These are phyloP conservation scores for Pararge aegeria DNA, from an alignment of 1,140 invertebrate species.

Conservation along the genomic window DNA sequence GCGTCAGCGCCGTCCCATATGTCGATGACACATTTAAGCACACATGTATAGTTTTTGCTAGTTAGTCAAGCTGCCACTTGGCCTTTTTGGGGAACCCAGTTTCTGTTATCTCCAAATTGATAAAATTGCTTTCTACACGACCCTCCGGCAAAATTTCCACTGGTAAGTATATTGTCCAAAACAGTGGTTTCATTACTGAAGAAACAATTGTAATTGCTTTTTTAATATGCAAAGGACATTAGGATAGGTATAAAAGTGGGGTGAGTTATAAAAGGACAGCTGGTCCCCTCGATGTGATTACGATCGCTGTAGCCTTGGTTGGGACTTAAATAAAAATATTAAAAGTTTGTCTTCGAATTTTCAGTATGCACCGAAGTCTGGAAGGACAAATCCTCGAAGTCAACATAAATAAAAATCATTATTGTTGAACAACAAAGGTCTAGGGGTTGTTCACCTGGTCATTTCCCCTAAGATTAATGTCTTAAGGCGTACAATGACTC, in stretches of 20 bases:
- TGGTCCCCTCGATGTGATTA: constrained; percentile 52
- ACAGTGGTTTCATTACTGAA: constrained; percentile 33
- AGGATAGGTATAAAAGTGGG: constrained; percentile 41
- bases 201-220: constrained; percentile 36
- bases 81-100: constrained; percentile 13
- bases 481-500: constrained; percentile 64
- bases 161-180: constrained; percentile 4
- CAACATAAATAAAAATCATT: constrained; percentile 33
- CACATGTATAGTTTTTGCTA: constrained; percentile 49
- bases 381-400: constrained; percentile 20
- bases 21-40: constrained; percentile 56
- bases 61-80: constrained; percentile 24
- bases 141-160: not conserved
- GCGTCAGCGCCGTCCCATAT: constrained; percentile 45
- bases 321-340: constrained; percentile 16
- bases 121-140: constrained; percentile 9
- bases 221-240: constrained; percentile 47
- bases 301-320: constrained; percentile 32
- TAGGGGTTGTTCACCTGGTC: constrained; percentile 67
- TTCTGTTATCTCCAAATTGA: constrained; percentile 20
- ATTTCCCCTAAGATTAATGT: constrained; percentile 74
- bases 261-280: constrained; percentile 48
- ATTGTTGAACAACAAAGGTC: constrained; percentile 49
- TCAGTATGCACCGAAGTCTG: constrained; percentile 1
- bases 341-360: not conserved